phyloP scores from a whole-genome alignment of 1,140 invertebrate genomes.

The Drosophila santomea region DNA sequence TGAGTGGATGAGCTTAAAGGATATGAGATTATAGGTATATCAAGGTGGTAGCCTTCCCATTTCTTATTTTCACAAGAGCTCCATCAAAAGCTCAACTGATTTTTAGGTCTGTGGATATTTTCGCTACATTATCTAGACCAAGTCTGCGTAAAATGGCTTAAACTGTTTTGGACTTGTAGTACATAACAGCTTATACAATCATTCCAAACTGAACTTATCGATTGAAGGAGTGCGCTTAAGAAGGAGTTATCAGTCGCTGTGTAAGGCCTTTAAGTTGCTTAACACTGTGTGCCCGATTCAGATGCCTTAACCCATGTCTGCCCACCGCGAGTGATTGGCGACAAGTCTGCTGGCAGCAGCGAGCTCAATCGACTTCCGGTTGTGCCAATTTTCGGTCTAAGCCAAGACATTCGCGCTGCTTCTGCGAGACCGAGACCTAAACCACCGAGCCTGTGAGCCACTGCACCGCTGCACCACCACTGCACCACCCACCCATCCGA shows the following conservation, averaged over 20 bases:
- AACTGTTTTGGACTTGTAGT: too few relatives aligned
- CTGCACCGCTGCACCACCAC: neutral
- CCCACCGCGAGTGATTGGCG: conserved; percentile 14
- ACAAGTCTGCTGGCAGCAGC: conserved; percentile 31
- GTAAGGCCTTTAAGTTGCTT: neutral
- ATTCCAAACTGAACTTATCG: too few relatives aligned
- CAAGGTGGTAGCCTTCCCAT: neutral
- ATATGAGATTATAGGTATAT: neutral
- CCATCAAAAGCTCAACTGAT: neutral
- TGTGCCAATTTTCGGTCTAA: conserved; percentile 66
- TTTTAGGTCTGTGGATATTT: too few relatives aligned
- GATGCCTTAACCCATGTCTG: neutral
- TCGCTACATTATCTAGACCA: neutral
- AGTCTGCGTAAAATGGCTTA: neutral
- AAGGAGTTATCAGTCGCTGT: neutral
- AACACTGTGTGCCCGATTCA: neutral
- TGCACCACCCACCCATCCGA: neutral
- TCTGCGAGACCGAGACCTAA: conserved; percentile 4
- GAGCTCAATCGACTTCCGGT: conserved; percentile 66
- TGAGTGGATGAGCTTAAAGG: too few relatives aligned
- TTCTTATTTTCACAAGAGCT: neutral
- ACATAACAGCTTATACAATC: too few relatives aligned
- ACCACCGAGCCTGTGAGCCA: too few relatives aligned
- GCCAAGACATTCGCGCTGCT: conserved; percentile 35
- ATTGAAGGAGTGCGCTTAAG: too few relatives aligned